Percentiles rank a stretch among this genome's conserved stretches.
phyloP scores from a whole-genome alignment of 2,888 invertebrate species.

The Byasa hedistus region DNA sequence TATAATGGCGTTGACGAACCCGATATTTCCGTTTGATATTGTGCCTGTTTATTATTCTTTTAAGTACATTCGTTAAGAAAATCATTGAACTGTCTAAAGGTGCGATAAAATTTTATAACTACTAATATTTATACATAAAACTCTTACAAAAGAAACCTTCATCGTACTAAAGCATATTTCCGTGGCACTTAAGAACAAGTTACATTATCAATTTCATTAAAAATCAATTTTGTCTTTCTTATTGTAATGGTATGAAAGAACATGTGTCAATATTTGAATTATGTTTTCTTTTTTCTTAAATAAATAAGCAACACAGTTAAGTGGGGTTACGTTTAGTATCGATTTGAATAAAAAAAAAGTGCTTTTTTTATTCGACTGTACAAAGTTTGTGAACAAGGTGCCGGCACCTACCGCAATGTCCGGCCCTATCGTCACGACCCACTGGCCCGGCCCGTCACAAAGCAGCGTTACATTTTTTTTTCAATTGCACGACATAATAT shows the following conservation, averaged over 20 bases:
- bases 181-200: slow-evolving; percentile 4
- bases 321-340: too few species aligned
- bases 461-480: slow-evolving; percentile 37
- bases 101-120: slow-evolving; percentile 33
- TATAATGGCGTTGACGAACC: slow-evolving; percentile 63
- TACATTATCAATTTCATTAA: not conserved
- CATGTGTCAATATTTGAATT: not conserved
- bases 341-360: not conserved
- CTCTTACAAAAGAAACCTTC: slow-evolving; percentile 3
- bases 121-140: slow-evolving; percentile 8
- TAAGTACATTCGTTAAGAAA: slow-evolving; percentile 51
- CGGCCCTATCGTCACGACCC: slow-evolving; percentile 57
- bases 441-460: slow-evolving; percentile 53
- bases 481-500: slow-evolving; percentile 10
- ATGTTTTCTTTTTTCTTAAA: not conserved
- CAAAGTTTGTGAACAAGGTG: slow-evolving; percentile 44
- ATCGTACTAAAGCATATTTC: slow-evolving; percentile 7
- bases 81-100: slow-evolving; percentile 28
- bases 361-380: slow-evolving; percentile 31
- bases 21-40: slow-evolving; percentile 71
- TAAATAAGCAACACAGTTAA: not conserved
- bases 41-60: slow-evolving; percentile 56
- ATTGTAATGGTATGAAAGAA: not conserved
- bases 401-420: slow-evolving; percentile 59
- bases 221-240: not conserved